A percentile compares a stretch with the other conserved stretches of the same genome.
Conservation (phyloP, 1,140 invertebrate species). For the Apocrypta bakeri region DNA sequence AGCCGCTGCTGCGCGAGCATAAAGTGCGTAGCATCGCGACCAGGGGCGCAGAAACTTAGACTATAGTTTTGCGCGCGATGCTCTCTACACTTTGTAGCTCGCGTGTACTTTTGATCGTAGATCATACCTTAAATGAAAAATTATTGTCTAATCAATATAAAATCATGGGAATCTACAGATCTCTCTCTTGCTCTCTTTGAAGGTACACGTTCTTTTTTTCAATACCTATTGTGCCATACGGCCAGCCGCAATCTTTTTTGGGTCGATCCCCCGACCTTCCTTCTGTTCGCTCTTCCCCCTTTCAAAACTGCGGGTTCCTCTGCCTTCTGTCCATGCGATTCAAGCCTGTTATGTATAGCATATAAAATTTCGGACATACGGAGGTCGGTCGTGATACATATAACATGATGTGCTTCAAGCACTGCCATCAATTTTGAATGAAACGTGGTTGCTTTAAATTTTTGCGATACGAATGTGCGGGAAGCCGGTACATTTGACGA, state of each 20-base stretch:
- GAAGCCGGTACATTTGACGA: neutral
- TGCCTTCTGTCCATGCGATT: neutral
- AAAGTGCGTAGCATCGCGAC: constrained; percentile 61
- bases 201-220: constrained; percentile 27
- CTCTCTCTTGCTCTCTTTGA: too few species aligned
- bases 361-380: constrained; percentile 48
- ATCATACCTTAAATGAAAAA: neutral
- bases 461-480: too few species aligned
- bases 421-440: neutral
- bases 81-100: too few species aligned
- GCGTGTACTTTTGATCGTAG: too few species aligned
- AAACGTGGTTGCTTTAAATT: too few species aligned
- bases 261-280: constrained; percentile 6
- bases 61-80: neutral
- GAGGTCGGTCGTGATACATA: constrained; percentile 22
- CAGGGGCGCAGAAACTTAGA: constrained; percentile 35
- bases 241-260: constrained; percentile 43
- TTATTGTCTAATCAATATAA: neutral
- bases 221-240: constrained; percentile 50
- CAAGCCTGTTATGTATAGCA: neutral
- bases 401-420: constrained; percentile 31
- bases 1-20: constrained; percentile 52
- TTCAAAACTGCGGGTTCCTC: neutral
- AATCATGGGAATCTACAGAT: neutral
- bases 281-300: constrained; percentile 4